phyloP scores from a whole-genome alignment of 2,797 vertebrate species.

The Propithecus deckenii region DNA sequence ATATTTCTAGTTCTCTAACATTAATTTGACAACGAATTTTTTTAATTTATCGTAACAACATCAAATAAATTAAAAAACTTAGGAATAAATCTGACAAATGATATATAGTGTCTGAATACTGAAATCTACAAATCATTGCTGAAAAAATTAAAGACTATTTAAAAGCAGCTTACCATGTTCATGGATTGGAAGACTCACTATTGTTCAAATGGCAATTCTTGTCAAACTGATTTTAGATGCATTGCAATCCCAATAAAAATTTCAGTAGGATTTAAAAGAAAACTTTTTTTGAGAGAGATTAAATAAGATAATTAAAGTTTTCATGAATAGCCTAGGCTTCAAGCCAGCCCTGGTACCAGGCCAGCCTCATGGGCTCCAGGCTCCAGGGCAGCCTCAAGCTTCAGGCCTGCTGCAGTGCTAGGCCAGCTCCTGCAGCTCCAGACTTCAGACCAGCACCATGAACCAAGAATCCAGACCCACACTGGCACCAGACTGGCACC shows the following conservation, averaged over 20 bases:
- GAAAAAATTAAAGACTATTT: neutral
- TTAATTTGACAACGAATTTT: neutral
- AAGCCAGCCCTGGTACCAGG: neutral
- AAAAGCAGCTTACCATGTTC: neutral
- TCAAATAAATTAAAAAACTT: neutral
- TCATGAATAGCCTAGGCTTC: neutral
- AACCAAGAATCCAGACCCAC: no score
- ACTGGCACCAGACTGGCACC: neutral
- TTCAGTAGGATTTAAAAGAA: neutral
- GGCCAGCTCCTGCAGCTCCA: neutral
- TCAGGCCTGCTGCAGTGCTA: neutral
- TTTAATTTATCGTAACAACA: neutral
- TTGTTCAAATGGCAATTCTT: neutral
- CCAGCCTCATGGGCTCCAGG: neutral
- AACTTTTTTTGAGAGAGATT: neutral
- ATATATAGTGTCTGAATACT: neutral
- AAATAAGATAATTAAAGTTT: neutral
- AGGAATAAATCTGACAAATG: neutral
- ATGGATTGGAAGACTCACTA: neutral
- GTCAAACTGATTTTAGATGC: neutral
- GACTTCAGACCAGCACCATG: neutral
- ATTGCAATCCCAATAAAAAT: neutral
- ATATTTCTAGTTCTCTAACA: neutral
- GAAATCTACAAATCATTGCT: neutral
- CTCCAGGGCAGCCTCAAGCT: neutral